These are phyloP conservation scores for Agonum fuliginosum DNA, from an alignment of 2,888 invertebrate species.

Conservation along the genomic window DNA sequence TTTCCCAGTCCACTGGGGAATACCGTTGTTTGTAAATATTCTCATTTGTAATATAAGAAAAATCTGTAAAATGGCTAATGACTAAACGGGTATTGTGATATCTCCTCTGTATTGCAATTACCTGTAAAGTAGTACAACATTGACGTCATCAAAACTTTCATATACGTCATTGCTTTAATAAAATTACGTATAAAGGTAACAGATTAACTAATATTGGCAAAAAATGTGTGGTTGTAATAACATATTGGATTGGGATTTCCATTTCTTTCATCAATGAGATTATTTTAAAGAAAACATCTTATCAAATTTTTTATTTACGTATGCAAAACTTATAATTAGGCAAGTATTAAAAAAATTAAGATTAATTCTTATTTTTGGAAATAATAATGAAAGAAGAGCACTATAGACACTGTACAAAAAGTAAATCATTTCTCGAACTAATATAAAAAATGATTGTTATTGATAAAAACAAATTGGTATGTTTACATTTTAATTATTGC, in stretches of 20 bases:
- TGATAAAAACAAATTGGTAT: no score
- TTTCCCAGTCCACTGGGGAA: conserved; percentile 30
- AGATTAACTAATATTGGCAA: conserved; percentile 11
- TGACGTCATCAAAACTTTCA: conserved; percentile 52
- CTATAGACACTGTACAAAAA: no score
- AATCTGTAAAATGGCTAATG: background rate
- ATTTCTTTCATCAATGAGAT: conserved; percentile 22
- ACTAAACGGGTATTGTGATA: background rate
- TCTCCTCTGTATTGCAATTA: conserved; percentile 8
- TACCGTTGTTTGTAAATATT: conserved; percentile 48
- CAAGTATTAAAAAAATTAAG: no score
- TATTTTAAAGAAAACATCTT: background rate
- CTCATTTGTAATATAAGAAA: conserved; percentile 11
- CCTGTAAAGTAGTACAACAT: conserved; percentile 29
- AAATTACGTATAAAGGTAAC: conserved; percentile 22
- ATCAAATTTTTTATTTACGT: background rate
- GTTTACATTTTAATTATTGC: no score
- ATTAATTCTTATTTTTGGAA: no score
- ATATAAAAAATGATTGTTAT: no score
- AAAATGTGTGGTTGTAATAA: conserved; percentile 18
- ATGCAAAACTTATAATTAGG: no score
- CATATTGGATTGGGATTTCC: conserved; percentile 27
- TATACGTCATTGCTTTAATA: conserved; percentile 34
- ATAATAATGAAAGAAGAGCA: no score
- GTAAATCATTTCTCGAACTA: no score